phyloP scores from a whole-genome alignment of 2,113 vertebrate species.

The Campylorhamphus procurvoides region DNA sequence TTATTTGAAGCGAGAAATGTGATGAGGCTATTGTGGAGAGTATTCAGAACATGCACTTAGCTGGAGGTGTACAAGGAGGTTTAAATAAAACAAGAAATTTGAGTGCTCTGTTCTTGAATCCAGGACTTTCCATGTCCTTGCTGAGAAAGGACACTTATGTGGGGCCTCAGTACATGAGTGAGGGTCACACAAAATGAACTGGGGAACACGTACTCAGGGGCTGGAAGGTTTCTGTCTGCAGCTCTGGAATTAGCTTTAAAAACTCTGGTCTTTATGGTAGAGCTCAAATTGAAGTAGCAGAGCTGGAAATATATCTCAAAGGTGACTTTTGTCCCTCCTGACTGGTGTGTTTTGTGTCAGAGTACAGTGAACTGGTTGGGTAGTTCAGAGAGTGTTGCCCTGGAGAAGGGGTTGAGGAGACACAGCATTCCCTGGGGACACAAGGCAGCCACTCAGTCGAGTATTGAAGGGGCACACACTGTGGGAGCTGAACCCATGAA shows the following conservation, averaged over 20 bases:
- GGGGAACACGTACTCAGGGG: neutral
- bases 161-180: neutral
- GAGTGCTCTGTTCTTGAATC: neutral
- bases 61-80: neutral
- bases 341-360: neutral
- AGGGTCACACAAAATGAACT: neutral
- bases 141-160: neutral
- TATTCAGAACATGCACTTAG: neutral
- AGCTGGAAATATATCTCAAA: neutral
- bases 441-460: neutral
- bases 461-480: neutral
- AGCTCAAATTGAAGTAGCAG: neutral
- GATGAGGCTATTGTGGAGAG: neutral
- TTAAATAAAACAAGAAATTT: neutral
- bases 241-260: neutral
- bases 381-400: neutral
- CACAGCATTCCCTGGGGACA: neutral
- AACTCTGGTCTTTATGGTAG: neutral
- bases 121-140: neutral
- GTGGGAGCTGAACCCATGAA: neutral
- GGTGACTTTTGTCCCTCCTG: accelerated
- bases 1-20: neutral
- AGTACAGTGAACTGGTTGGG: neutral
- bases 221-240: neutral
- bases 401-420: neutral